Evolutionary conservation across 23 tunicate species (phyloP).

Genomic region (Styela clava): DNA sequence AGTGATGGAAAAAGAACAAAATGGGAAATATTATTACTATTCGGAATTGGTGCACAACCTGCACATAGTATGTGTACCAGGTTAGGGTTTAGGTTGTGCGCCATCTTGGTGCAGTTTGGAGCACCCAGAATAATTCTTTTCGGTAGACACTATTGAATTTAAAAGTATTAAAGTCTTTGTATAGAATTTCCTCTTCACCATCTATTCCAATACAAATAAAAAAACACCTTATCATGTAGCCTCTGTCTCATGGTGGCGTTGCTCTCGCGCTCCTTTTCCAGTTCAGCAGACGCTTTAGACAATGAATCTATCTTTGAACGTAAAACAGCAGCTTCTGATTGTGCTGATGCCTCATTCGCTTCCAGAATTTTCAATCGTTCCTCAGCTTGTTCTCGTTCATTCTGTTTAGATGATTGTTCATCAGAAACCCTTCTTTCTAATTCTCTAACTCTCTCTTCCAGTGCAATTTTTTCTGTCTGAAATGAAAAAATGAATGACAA

Average conservation of each 20-base stretch:
- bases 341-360: slow-evolving; percentile 26
- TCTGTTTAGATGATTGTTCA: slow-evolving; percentile 33
- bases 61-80: too few species aligned
- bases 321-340: slow-evolving; percentile 34
- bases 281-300: slow-evolving; percentile 20
- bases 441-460: slow-evolving; percentile 37
- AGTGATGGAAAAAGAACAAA: too few species aligned
- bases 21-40: too few species aligned
- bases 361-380: slow-evolving; percentile 41
- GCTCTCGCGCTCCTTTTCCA: slow-evolving; percentile 49
- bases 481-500: too few species aligned
- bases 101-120: too few species aligned
- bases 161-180: too few species aligned
- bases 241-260: slow-evolving; percentile 41
- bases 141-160: too few species aligned
- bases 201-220: too few species aligned
- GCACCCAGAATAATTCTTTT: too few species aligned
- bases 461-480: slow-evolving; percentile 31
- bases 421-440: slow-evolving; percentile 46
- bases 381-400: slow-evolving; percentile 58
- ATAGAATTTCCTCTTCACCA: too few species aligned
- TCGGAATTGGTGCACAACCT: too few species aligned
- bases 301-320: slow-evolving; percentile 6
- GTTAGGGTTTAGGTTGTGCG: too few species aligned
- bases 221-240: slow-evolving; percentile 38